These are phyloP conservation scores for Cataglyphis altisquamis DNA, from an alignment of 2,888 invertebrate genomes.

Conservation along the genomic window DNA sequence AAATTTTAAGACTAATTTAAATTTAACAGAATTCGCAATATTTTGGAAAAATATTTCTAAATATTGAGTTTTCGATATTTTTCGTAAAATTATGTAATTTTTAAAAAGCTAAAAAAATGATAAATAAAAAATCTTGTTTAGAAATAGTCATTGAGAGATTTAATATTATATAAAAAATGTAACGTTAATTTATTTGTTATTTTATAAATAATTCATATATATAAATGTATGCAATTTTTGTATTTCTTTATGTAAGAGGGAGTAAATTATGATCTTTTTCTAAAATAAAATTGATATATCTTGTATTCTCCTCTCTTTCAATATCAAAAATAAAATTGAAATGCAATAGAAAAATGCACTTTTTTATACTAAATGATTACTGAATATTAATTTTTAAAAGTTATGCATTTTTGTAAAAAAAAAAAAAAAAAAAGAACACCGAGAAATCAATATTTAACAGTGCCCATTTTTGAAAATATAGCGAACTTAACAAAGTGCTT, in stretches of 20 bases:
- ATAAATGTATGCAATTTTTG: not conserved
- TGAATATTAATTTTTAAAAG: not conserved
- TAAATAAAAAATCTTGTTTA: not conserved
- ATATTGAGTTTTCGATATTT: not conserved
- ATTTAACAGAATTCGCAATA: not conserved
- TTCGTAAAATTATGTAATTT: not conserved
- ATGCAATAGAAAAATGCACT: not conserved
- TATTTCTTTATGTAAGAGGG: too few species aligned
- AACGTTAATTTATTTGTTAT: not conserved
- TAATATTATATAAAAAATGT: not conserved
- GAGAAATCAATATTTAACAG: not conserved
- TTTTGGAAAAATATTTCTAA: not conserved
- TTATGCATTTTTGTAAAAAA: not conserved
- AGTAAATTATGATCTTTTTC: not conserved
- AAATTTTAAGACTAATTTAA: not conserved
- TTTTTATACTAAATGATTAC: not conserved
- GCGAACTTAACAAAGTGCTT: not conserved
- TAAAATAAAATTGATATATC: not conserved
- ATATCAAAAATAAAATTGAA: not conserved
- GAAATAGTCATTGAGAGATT: not conserved
- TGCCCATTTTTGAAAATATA: not conserved
- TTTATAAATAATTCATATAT: not conserved
- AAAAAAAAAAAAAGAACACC: not conserved
- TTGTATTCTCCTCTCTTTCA: not conserved
- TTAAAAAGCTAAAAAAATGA: not conserved